Evolutionary conservation across 2,113 vertebrate genomes (phyloP), one percentile per base, ranked within the genome.

Genomic region (Nothocercus julius): DNA sequence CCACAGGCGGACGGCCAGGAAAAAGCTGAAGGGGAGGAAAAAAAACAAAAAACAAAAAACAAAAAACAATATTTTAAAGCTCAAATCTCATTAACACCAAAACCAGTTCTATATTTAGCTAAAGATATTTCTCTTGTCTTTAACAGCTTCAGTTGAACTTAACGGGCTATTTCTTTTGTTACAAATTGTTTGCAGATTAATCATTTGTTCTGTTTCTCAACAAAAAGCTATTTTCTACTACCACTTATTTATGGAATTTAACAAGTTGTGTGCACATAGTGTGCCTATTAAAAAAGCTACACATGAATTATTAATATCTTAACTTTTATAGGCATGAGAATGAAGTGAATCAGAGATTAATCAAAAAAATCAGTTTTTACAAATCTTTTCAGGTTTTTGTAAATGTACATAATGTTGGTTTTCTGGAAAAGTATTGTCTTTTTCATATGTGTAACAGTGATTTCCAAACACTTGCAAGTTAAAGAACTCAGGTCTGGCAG

Each of bases 1-100:
- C 97, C 91, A 99, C 99, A 1, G 98, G 97, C 22, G 97, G 98
- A 2, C 98, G 98, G 54, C 98, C 99, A 14, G 99, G 99, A 95
- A 99, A 99, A 56, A 99, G 92, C 99, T 99, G 95, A 8, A 70
- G 4, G 4, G 7, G 5, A 2, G 5, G 13, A 63, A 34, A 11
- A 40, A 64, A 30, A 34, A 30, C 28, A 30, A 47, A 40, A n/a
- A 53, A 49, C 22, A 49, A 49, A 9, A 49, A 22, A 49, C 9
- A 77, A 34, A n/a, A 8, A 89, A 2, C 1, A 22, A 25, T 1
- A 28, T 73, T 95, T 87, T 54, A 77, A 82, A 77, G 73, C 73
- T 54, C 19, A 87, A 47, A 82, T 79, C 45, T 92, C 62, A 92
- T 42, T 12, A 89, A 15, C 34, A 30, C 27, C 0, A 12, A 66